These are phyloP conservation scores for Datnioides undecimradiatus DNA, from an alignment of 2,113 vertebrate species.

Conservation along the genomic window DNA sequence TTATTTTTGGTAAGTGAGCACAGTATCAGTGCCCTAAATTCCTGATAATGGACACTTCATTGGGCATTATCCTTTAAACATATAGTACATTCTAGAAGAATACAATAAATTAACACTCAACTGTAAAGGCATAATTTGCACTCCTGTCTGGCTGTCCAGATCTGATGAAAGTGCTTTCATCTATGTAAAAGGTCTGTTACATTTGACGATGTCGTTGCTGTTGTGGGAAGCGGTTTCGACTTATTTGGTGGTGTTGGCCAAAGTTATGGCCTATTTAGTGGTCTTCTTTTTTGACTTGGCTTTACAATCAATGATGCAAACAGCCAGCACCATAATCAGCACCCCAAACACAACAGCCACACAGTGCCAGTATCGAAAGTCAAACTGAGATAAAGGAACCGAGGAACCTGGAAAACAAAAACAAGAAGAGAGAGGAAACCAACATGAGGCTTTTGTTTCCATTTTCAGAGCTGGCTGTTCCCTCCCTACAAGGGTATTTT, in stretches of 20 bases:
- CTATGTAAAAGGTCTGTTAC: background rate
- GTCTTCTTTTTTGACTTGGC: background rate
- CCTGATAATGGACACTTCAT: too few relatives aligned
- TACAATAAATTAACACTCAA: background rate
- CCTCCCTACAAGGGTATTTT: too few relatives aligned
- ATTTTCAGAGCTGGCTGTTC: background rate
- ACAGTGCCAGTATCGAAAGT: slow-evolving; percentile 10
- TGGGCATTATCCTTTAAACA: background rate
- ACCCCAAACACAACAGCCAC: background rate
- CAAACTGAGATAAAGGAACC: too few relatives aligned
- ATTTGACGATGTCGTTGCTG: background rate
- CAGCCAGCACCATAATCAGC: slow-evolving; percentile 28
- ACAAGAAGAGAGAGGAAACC: background rate
- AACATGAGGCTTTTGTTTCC: background rate
- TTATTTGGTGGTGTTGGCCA: background rate
- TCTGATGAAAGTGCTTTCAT: too few relatives aligned
- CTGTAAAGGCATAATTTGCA: too few relatives aligned
- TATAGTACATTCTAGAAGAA: too few relatives aligned
- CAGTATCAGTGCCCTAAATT: too few relatives aligned
- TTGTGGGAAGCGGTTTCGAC: background rate
- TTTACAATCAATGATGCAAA: slow-evolving; percentile 39
- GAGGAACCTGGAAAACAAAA: slow-evolving; percentile 1
- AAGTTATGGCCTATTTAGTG: background rate
- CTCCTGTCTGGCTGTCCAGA: too few relatives aligned
- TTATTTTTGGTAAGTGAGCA: too few relatives aligned